phyloP scores from a whole-genome alignment of 2,113 vertebrate genomes.

The Brachyhypopomus occidentalis region DNA sequence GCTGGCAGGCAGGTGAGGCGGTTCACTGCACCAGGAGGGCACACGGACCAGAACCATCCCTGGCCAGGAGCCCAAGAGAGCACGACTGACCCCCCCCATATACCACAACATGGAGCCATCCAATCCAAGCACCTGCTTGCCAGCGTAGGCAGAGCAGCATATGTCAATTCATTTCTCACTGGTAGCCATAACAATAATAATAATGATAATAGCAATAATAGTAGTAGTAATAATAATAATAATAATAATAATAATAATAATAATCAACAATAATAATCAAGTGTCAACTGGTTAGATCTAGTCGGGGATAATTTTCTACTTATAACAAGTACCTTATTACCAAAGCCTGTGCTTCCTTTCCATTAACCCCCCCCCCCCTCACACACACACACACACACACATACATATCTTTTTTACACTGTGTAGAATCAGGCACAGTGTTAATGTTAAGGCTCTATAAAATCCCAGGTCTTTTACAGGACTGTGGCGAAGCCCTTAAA shows the following conservation, averaged over 20 bases:
- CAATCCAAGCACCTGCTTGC: too few relatives aligned
- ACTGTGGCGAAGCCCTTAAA: slow-evolving; percentile 31
- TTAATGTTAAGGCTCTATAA: slow-evolving; percentile 20
- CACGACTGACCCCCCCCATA: too few relatives aligned
- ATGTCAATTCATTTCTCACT: neutral
- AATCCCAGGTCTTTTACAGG: slow-evolving; percentile 29
- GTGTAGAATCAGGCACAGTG: neutral
- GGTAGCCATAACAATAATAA: neutral
- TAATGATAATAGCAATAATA: too few relatives aligned
- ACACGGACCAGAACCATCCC: too few relatives aligned
- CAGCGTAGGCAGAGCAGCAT: too few relatives aligned
- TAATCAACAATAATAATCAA: too few relatives aligned
- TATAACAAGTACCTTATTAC: slow-evolving; percentile 3
- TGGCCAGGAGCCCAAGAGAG: too few relatives aligned
- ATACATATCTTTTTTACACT: slow-evolving; percentile 13
- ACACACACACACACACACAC: neutral
- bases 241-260: neutral
- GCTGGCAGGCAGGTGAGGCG: too few relatives aligned
- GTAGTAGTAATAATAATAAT: neutral
- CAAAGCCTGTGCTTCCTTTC: slow-evolving; percentile 17
- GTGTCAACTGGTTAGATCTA: neutral
- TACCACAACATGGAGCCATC: too few relatives aligned
- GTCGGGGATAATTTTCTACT: neutral
- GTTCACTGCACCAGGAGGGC: too few relatives aligned
- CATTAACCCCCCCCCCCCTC: neutral